phyloP scores from a whole-genome alignment of 2,113 vertebrate species.

The Pachyramphus minor region DNA sequence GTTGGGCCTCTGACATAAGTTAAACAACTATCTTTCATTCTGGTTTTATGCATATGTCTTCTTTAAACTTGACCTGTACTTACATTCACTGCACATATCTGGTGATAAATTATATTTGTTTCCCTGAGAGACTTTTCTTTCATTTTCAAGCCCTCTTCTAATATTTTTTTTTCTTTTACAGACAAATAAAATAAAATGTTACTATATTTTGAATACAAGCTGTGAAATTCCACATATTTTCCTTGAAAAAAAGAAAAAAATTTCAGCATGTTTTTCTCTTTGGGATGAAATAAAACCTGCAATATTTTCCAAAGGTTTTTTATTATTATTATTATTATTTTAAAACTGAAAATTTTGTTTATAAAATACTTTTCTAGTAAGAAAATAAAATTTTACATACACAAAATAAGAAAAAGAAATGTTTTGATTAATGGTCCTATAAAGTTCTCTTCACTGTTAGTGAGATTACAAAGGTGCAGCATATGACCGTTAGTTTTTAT shows the following conservation, averaged over 20 bases:
- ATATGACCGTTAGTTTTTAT: not conserved
- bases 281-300: not conserved
- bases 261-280: not conserved
- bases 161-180: not conserved
- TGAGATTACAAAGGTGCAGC: not conserved
- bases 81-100: not conserved
- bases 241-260: not conserved
- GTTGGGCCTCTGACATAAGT: not conserved
- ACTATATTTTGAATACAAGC: not conserved
- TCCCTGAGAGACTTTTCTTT: not conserved
- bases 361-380: not conserved
- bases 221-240: not conserved
- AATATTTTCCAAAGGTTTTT: not conserved
- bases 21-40: not conserved
- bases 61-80: not conserved
- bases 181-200: not conserved
- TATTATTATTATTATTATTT: not conserved
- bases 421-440: rapidly evolving
- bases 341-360: not conserved
- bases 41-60: not conserved
- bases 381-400: not conserved
- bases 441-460: not conserved
- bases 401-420: not conserved
- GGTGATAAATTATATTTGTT: not conserved
- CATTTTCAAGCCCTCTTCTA: not conserved